A percentile compares a stretch with the other conserved stretches of the same genome.
phyloP scores from a whole-genome alignment of 2,888 invertebrate genomes.

The Lepidochitona cinerea region DNA sequence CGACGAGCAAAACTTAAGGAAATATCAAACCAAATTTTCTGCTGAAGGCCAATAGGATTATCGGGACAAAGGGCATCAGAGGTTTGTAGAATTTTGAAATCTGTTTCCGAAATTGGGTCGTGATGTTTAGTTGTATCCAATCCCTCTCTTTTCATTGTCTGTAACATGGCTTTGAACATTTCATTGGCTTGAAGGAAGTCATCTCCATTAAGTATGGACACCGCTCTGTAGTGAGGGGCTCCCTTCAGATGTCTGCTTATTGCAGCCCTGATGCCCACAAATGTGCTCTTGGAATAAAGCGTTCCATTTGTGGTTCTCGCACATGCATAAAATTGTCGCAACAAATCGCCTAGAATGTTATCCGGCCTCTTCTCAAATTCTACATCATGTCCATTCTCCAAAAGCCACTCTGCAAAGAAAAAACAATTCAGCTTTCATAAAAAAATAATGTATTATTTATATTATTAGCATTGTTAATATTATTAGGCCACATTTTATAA shows the following conservation, averaged over 20 bases:
- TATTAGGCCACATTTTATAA: too few species aligned
- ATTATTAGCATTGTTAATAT: background rate
- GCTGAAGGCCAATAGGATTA: constrained; percentile 9
- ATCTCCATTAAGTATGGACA: background rate
- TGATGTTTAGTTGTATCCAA: constrained; percentile 18
- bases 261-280: background rate
- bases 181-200: constrained; percentile 8
- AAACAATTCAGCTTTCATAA: too few species aligned
- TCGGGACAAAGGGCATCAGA: constrained; percentile 6
- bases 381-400: background rate
- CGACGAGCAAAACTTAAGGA: constrained; percentile 19
- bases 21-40: constrained; percentile 25
- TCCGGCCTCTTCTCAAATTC: background rate
- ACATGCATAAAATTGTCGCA: background rate
- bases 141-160: constrained; percentile 16
- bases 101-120: background rate
- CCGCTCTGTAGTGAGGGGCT: background rate
- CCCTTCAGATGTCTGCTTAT: constrained; percentile 5
- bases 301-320: background rate
- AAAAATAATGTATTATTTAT: background rate
- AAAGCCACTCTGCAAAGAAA: background rate
- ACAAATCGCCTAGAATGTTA: background rate
- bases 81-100: background rate
- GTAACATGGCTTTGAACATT: constrained; percentile 13
- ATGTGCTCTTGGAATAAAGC: background rate